phyloP scores from a whole-genome alignment of 2,888 invertebrate genomes.

The Drosophila aldrichi region DNA sequence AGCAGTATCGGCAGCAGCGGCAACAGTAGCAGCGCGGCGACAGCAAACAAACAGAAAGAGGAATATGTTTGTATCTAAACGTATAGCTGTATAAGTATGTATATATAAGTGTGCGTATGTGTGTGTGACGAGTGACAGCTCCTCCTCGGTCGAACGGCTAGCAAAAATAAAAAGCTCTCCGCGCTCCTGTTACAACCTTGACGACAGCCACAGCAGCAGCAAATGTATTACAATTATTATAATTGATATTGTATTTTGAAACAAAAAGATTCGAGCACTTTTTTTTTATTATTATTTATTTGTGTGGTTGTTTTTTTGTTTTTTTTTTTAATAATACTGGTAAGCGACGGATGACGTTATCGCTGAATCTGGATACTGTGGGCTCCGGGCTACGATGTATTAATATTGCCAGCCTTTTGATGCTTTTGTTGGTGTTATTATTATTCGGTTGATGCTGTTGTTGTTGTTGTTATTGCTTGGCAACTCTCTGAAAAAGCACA shows the following conservation, averaged over 20 bases:
- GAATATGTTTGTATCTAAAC: constrained; percentile 30
- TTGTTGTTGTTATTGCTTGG: constrained; percentile 15
- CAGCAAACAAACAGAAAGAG: constrained; percentile 48
- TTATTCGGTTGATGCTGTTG: constrained; percentile 27
- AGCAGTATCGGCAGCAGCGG: constrained; percentile 25
- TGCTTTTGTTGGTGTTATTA: constrained; percentile 26
- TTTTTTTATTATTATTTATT: constrained; percentile 15
- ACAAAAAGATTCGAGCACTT: constrained; percentile 75
- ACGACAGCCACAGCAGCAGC: constrained; percentile 41
- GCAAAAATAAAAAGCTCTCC: constrained; percentile 41
- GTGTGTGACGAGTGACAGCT: constrained; percentile 47
- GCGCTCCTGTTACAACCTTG: constrained; percentile 65
- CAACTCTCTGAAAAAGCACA: constrained; percentile 7
- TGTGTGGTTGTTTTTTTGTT: background rate
- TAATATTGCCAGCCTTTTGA: constrained; percentile 23
- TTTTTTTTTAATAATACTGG: constrained; percentile 62
- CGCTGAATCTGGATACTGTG: constrained; percentile 39
- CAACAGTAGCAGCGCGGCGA: constrained; percentile 23
- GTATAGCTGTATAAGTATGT: constrained; percentile 1
- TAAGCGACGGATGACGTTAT: constrained; percentile 61
- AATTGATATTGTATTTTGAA: constrained; percentile 60
- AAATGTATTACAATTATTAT: constrained; percentile 62
- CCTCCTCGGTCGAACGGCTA: constrained; percentile 56
- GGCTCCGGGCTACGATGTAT: constrained; percentile 21
- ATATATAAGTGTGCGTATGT: background rate